Conservation (phyloP, 2,888 invertebrate species). For the Campoplex nolae region DNA sequence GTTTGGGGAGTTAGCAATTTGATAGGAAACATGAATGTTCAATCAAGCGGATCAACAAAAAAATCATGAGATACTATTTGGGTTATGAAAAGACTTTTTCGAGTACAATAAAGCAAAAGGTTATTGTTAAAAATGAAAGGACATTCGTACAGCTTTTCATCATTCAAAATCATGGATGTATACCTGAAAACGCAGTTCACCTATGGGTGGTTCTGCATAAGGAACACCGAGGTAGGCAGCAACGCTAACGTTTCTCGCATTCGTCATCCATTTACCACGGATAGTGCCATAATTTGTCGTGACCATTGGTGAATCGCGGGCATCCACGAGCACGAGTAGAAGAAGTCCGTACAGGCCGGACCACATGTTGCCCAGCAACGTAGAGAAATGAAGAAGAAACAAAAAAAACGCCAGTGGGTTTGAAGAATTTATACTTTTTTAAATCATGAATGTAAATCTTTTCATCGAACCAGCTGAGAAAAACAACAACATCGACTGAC, state of each 20-base stretch:
- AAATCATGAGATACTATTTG: not conserved
- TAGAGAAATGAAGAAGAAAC: not conserved
- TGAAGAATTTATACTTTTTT: not conserved
- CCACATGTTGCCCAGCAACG: conserved; percentile 57
- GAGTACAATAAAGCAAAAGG: not conserved
- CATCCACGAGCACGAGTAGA: conserved; percentile 54
- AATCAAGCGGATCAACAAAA: not conserved
- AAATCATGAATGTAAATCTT: not conserved
- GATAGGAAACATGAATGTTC: not conserved
- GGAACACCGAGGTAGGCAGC: conserved; percentile 80
- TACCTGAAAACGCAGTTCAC: conserved; percentile 79
- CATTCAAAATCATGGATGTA: conserved; percentile 59
- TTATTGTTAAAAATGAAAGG: not conserved
- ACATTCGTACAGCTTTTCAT: not conserved
- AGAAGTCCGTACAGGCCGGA: conserved; percentile 47
- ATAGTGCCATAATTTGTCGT: conserved; percentile 76
- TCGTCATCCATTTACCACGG: conserved; percentile 75
- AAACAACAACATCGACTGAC: not conserved
- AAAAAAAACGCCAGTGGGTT: not conserved
- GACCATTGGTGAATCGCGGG: conserved; percentile 60
- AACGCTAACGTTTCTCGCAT: conserved; percentile 67
- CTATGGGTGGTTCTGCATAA: conserved; percentile 79
- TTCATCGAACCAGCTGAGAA: not conserved
- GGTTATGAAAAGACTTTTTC: not conserved
- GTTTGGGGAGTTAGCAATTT: not conserved